phyloP scores from a whole-genome alignment of 2,113 vertebrate genomes.

The Vombatus ursinus region DNA sequence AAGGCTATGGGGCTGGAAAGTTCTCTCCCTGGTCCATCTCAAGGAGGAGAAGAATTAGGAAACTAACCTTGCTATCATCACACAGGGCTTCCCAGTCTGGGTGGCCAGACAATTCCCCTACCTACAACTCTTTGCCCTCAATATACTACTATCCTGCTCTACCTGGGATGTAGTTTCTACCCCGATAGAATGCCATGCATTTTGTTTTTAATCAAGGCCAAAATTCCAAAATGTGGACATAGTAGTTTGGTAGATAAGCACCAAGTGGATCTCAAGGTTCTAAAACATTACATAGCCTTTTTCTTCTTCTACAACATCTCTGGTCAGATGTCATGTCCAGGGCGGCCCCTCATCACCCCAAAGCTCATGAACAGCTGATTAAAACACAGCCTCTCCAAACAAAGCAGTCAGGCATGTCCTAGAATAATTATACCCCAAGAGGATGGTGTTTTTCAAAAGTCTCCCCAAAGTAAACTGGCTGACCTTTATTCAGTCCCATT shows the following conservation, averaged over 20 bases:
- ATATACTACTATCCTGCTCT: background rate
- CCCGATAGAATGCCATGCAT: background rate
- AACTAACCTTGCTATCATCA: background rate
- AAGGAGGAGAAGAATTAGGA: slow-evolving; percentile 10
- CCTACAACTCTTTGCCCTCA: background rate
- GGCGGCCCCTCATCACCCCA: background rate
- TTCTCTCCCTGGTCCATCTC: background rate
- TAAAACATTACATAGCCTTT: background rate
- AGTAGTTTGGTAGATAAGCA: background rate
- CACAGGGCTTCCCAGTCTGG: background rate
- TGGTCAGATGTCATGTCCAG: background rate
- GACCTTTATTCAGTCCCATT: background rate
- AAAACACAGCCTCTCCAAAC: slow-evolving; percentile 45
- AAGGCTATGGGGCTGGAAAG: slow-evolving; percentile 48
- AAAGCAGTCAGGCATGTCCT: slow-evolving; percentile 20
- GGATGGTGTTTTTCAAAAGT: background rate
- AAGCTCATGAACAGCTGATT: slow-evolving; percentile 33
- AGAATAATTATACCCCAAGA: background rate
- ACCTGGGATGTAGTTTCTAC: no score
- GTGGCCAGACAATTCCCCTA: background rate
- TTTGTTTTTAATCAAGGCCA: background rate
- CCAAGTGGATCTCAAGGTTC: background rate
- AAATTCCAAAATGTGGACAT: background rate
- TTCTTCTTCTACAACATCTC: background rate
- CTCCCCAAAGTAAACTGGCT: background rate